phyloP scores from a whole-genome alignment of 2,113 vertebrate genomes.

The Oreocharis arfaki region DNA sequence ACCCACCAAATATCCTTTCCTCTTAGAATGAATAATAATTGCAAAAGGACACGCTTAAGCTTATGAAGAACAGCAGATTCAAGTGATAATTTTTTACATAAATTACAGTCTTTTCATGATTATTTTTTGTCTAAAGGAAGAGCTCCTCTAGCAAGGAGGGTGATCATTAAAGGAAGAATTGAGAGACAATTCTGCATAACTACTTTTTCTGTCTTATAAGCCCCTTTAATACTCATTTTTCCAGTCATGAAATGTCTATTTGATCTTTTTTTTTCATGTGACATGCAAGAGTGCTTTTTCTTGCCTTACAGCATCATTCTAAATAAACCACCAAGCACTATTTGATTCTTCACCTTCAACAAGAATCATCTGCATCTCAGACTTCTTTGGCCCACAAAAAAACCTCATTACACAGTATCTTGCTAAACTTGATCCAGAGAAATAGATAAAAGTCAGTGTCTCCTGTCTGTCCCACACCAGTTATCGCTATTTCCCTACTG shows the following conservation, averaged over 20 bases:
- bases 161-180: neutral
- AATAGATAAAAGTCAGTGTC: neutral
- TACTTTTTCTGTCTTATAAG: neutral
- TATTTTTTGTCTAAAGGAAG: constrained; percentile 20
- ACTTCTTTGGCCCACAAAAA: neutral
- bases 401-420: neutral
- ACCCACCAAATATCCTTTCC: neutral
- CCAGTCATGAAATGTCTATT: neutral
- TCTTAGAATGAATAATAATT: neutral
- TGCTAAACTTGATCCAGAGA: neutral
- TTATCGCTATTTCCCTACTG: neutral
- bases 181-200: neutral
- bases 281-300: neutral
- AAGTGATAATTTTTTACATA: constrained; percentile 14
- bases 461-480: neutral
- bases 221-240: constrained; percentile 4
- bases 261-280: neutral
- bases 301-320: constrained; percentile 9
- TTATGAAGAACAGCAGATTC: neutral
- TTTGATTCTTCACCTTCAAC: constrained; percentile 13
- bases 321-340: neutral
- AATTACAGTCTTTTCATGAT: constrained; percentile 1
- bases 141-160: neutral
- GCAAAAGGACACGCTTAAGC: neutral
- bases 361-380: neutral